Base-by-base conservation (phyloP, 2,888 invertebrate genomes). In the Griposia aprilina region DNA sequence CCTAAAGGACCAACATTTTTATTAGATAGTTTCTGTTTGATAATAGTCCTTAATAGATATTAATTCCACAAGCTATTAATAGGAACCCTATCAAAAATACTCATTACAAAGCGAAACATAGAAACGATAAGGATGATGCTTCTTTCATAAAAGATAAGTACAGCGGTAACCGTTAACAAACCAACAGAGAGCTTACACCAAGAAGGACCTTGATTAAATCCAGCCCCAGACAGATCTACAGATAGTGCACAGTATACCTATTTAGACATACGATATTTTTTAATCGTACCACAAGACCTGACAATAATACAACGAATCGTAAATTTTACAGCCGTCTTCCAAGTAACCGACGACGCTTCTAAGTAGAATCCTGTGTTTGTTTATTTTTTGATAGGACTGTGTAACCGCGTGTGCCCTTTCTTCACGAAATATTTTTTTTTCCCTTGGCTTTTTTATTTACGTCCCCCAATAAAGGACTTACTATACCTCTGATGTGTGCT, bases 331-430 rank as follows among this genome's bases (percentile, higher is more conserved):
- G 93, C 93, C 91, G 79, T 92, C 92, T 95, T 96, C 95, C 94
- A 92, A 89, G 94, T 94, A 96, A 95, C 92, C 92, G 93, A 92
- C 79, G 80, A 90, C 92, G 92, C 92, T 90, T 92, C 94, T 96
- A 95, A 96, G 96, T 96, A 95, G 94, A 96, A 94, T 93, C 93
- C 93, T 94, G 90, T 95, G 95, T 95, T 92, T 95, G 94, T 96
- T 96, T 97, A 93, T 95, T 96, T 96, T 96, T 93, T 95, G 96
- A 97, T 97, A 97, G 96, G 94, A 92, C 95, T 94, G 94, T 94
- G 96, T 95, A 95, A 95, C 94, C 91, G 94, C 92, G 94, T 94
- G 94, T 93, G 93, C 93, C 93, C 94, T 95, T 95, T 94, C 94
- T 94, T 88, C 92, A 94, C 93, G 92, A 93, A 93, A 91, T 87